Conservation (phyloP, 1,140 invertebrate species). For the Daktulosphaira vitifoliae region DNA sequence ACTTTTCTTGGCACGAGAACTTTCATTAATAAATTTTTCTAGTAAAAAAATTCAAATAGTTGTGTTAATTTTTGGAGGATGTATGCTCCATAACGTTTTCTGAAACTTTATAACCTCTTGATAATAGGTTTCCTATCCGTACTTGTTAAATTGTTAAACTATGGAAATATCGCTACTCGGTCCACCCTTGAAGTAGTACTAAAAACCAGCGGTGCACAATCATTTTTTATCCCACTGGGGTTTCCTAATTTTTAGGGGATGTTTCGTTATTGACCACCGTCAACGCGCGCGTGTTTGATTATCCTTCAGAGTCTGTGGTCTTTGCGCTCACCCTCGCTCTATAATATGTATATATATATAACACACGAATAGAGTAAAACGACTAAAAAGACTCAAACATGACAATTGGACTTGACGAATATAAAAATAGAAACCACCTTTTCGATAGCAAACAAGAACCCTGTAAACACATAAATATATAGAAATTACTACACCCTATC, state of each 20-base stretch:
- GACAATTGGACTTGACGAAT: constrained; percentile 24
- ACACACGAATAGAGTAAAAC: neutral
- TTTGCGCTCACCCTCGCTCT: neutral
- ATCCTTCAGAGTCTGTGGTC: neutral
- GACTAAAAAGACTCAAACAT: neutral
- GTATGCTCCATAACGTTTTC: too few relatives aligned
- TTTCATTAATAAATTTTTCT: too few relatives aligned
- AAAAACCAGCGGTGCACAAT: constrained; percentile 28
- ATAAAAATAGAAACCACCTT: neutral
- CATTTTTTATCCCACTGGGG: constrained; percentile 25
- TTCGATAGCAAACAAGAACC: neutral
- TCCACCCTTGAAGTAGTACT: constrained; percentile 6
- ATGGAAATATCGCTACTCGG: constrained; percentile 22
- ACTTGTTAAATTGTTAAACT: constrained; percentile 17
- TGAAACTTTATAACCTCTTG: too few relatives aligned
- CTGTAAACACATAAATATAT: neutral
- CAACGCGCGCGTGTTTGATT: neutral
- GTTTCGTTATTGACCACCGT: neutral
- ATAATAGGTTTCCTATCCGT: too few relatives aligned
- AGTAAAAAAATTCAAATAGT: too few relatives aligned
- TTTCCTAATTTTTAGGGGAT: constrained; percentile 27
- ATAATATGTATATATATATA: too few relatives aligned
- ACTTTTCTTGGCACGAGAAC: too few relatives aligned
- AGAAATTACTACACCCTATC: neutral
- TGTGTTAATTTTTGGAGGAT: too few relatives aligned